Evolutionary conservation across 2,113 vertebrate species (phyloP), one percentile per base, ranked within the genome.

Genomic region (Hiodon tergisus): DNA sequence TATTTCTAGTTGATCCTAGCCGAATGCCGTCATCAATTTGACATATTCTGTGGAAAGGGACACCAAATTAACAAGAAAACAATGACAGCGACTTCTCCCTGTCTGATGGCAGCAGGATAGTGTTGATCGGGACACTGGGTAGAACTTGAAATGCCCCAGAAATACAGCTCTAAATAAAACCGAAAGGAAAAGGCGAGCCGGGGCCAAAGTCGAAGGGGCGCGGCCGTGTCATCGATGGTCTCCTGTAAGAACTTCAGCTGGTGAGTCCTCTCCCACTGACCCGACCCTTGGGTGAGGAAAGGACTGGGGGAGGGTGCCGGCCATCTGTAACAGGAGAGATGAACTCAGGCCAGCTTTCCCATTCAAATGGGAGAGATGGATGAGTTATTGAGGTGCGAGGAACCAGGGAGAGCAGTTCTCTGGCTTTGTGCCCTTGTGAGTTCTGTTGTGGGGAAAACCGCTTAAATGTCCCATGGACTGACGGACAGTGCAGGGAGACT

Each of bases 401-500:
- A 46, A 13, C 17, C 31, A 10, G 52, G 14, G 53, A 74, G 73
- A 50, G 11, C 10, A 6, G 70, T 52, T n/a, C 13, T 71, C 31
- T 59, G 46, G 62, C 52, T 48, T 8, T 31, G n/a, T 47, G 60
- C 54, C 52, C 50, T 10, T 53, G 61, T 58, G 46, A 68, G 65
- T 50, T 46, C 13, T 63, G 52, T 46, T 58, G 46, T 16, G 9
- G 67, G 67, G 67, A 74, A 62, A 74, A 14, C 3, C 13, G 9
- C 52, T 48, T 13, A 46, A 66, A 13, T 9, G 14, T 58, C 63
- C 52, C n/a, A 51, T 48, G 6, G 60, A 47, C 67, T 16, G 72
- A 78, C 67, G 77, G 76, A 85, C 75, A 55, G 76, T 55, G 73
- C 51, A 4, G 53, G 72, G 73, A 77, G 71, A 78, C 71, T 31